Evolutionary conservation across 2,888 invertebrate species (phyloP).

Genomic region (Drosophila multiciliata): DNA sequence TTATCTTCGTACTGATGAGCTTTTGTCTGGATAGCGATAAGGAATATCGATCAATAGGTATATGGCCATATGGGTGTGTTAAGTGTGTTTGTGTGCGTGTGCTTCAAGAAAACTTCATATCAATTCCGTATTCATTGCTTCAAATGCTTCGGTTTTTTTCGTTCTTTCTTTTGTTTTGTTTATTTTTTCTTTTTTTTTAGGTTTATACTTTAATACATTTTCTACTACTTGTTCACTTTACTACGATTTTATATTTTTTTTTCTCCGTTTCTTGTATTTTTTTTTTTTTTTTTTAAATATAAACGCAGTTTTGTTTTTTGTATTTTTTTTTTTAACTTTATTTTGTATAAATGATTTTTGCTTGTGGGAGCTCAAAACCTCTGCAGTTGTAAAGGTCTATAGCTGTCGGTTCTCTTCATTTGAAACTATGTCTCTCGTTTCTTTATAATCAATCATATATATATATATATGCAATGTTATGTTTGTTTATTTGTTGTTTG

Average conservation of each 20-base stretch:
- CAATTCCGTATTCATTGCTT: slow-evolving; percentile 27
- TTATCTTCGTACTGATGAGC: slow-evolving; percentile 37
- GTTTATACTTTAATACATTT: slow-evolving; percentile 41
- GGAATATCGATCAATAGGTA: slow-evolving; percentile 44
- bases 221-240: slow-evolving; percentile 55
- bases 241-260: slow-evolving; percentile 39
- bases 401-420: slow-evolving; percentile 60
- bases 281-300: slow-evolving; percentile 53
- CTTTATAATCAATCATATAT: slow-evolving; percentile 56
- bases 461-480: slow-evolving; percentile 59
- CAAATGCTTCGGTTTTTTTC: slow-evolving; percentile 13
- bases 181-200: slow-evolving; percentile 3
- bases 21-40: slow-evolving; percentile 50
- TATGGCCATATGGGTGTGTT: slow-evolving; percentile 36
- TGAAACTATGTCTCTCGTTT: slow-evolving; percentile 70
- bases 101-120: slow-evolving; percentile 39
- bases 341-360: slow-evolving; percentile 76
- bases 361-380: slow-evolving; percentile 69
- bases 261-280: slow-evolving; percentile 9
- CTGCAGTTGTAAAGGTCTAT: slow-evolving; percentile 61
- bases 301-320: slow-evolving; percentile 66
- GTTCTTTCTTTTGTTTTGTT: slow-evolving; percentile 2
- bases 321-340: slow-evolving; percentile 51
- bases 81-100: slow-evolving; percentile 25
- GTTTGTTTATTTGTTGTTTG: slow-evolving; percentile 32